Base-by-base conservation (phyloP, 2,888 invertebrate genomes). In the Lathronympha strigana region DNA sequence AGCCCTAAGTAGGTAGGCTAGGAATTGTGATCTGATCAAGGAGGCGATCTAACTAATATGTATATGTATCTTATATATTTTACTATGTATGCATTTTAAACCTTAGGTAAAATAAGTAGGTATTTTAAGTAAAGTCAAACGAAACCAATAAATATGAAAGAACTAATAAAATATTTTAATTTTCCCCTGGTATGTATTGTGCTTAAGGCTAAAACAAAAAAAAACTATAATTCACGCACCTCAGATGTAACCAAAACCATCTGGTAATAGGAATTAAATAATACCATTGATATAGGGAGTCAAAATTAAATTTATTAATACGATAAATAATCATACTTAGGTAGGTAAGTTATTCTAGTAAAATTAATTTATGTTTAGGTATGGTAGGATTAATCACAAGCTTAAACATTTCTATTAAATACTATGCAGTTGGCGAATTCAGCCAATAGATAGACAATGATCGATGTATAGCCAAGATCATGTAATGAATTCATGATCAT, bases 301-400 rank as follows among this genome's bases (percentile, higher is more conserved):
- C 47, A 47, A 61, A 64, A 66, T 61, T 66, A 66, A 55, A 60
- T 66, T 66, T 66, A 66, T 66, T 66, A 33, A 60, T 60, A 66
- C 66, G 49, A 61, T 54, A 66, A 66, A 66, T 66, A 54, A 66
- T 54, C 61, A 61, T 60, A 64, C 60, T 54, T 60, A 61, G 43
- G 58, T 61, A 61, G 66, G 66, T 61, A 58, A 45, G 36, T 43
- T 64, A 64, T 53, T 47, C 58, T 64, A 58, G 31, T 53, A 19
- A 64, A 64, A 64, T 64, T 53, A 60, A 64, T 23, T 58, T 60
- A 60, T 36, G 31, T 36, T 49, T 55, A 63, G 47, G 47, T 38
- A 55, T 49, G 50, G 31, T 60, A 64, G 58, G 36, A 54, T 62
- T 53, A 53, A 53, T 53, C 23, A 53, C 43, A 53, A 33, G 53